Base-by-base conservation (phyloP, 2,797 vertebrate species). In the Gymnoscopelus braueri region DNA sequence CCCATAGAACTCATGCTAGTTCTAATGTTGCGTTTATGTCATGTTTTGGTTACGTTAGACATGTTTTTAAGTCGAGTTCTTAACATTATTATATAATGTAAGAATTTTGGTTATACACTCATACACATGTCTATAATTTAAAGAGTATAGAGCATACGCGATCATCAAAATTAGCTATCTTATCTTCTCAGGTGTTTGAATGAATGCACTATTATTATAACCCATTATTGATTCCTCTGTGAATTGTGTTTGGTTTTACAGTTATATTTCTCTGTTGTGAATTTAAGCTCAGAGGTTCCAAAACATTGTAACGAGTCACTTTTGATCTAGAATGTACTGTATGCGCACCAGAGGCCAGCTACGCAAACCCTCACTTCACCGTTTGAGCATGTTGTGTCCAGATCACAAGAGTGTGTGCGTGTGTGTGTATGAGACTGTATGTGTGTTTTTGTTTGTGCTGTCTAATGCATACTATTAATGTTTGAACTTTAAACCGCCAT, bases 371-470 rank as follows among this genome's bases (percentile, higher is more conserved):
- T 47, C 75, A 86, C 87, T 48, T 88, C 91, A 95, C 87, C 92
- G 94, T 93, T 96, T 98, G 96, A 99, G 97, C 97, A 99, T 98
- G 97, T 96, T 98, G 97, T 98, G 97, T 98, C 95, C 95, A 96
- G 93, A 86, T 93, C 93, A 94, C 92, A 74, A 74, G 74, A 87
- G 78, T 89, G 76, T 56, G 91, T 91, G 92, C 93, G 78, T 89
- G 76, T 56, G 91, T 91, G 92, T 93, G 94, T 78, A 63, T 72
- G 77, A 64, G 65, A 70, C 70, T 89, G 75, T 92, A 85, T 88
- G 71, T 78, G 69, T 91, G 80, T 94, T 89, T 94, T 89, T 91
- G 93, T 94, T 89, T 65, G 23, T 86, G 81, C 82, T 51, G 61
- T 88, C 91, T 92, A 94, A 94, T 93, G 92, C 89, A 88, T 83